Evolutionary conservation across 2,888 invertebrate genomes (phyloP).

Genomic region (Venusia cambrica): DNA sequence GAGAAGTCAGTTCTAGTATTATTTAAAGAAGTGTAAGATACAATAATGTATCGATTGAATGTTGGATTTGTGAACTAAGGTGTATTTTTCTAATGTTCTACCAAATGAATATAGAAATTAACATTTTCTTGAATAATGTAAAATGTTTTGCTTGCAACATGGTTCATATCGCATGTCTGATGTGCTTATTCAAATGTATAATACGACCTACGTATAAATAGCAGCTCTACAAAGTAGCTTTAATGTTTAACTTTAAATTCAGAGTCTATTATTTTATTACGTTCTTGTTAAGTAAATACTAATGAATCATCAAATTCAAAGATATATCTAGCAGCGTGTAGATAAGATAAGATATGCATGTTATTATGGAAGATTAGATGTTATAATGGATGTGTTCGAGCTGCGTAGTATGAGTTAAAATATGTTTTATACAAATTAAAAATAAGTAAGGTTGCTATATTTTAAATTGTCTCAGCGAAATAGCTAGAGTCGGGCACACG

Average conservation of each 20-base stretch:
- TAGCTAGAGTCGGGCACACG: constrained; percentile 1
- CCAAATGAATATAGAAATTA: too few relatives aligned
- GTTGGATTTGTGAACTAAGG: too few relatives aligned
- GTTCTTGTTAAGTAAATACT: constrained; percentile 6
- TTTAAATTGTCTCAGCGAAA: constrained; percentile 1
- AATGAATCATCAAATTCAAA: constrained; percentile 16
- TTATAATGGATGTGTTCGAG: constrained; percentile 13
- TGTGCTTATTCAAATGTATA: neutral
- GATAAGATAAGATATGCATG: constrained; percentile 13
- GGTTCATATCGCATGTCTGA: constrained; percentile 12
- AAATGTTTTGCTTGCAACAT: neutral
- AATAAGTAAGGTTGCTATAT: too few relatives aligned
- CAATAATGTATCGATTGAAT: too few relatives aligned
- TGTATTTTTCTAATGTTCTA: too few relatives aligned
- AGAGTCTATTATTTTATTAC: constrained; percentile 19
- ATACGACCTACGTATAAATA: constrained; percentile 5
- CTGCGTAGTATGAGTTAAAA: too few relatives aligned
- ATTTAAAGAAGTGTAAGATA: too few relatives aligned
- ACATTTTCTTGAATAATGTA: too few relatives aligned
- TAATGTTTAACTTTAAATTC: constrained; percentile 14
- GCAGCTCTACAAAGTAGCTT: constrained; percentile 9
- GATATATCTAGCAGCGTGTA: constrained; percentile 18
- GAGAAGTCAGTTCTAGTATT: constrained; percentile 7
- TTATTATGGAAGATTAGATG: constrained; percentile 2
- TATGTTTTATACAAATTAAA: constrained; percentile 1